Base-by-base conservation (phyloP, 2,113 vertebrate genomes). In the Gopherus flavomarginatus region DNA sequence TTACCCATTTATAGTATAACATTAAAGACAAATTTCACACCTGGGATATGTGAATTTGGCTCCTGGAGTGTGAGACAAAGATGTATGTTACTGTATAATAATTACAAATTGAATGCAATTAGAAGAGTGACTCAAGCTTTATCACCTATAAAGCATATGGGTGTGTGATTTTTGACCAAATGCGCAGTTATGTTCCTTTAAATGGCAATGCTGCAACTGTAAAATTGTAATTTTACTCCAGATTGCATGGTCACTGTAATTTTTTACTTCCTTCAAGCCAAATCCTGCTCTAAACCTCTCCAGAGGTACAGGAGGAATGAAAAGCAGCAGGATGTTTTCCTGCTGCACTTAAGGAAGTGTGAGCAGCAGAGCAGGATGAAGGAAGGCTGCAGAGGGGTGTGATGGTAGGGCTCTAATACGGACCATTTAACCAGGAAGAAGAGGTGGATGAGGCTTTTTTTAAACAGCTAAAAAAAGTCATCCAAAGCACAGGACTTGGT, bases 101-200 rank as follows among this genome's bases (percentile, higher is more conserved):
- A 69, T 75, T 91, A 82, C 77, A 80, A 49, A 44, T 31, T 42
- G 4, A 87, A 87, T 47, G 42, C 54, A 86, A 65, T 78, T 29
- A 87, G 80, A 83, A 79, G 81, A 72, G 54, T 54, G 50, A 65
- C 22, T 81, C 26, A 47, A 88, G 35, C 81, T 93, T 91, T 94
- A 81, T 65, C 38, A 53, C 52, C 79, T 86, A 85, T 8, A 72
- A 42, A 82, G 69, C 75, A 83, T 47, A 24, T 90, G 84, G 13
- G 13, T 89, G 86, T 81, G 75, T 27, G 42, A 21, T 16, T 59
- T 79, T 59, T 38, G 31, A 50, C 24, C 42, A 50, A 59, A 59
- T 86, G 49, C 11, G 38, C 78, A 44, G 3, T 6, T 2, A 11
- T 83, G 86, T 95, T 75, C 29, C 9, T 78, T 56, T 44, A 88